Evolutionary conservation across 2,113 vertebrate species (phyloP).

Genomic region (Anoura caudifer): DNA sequence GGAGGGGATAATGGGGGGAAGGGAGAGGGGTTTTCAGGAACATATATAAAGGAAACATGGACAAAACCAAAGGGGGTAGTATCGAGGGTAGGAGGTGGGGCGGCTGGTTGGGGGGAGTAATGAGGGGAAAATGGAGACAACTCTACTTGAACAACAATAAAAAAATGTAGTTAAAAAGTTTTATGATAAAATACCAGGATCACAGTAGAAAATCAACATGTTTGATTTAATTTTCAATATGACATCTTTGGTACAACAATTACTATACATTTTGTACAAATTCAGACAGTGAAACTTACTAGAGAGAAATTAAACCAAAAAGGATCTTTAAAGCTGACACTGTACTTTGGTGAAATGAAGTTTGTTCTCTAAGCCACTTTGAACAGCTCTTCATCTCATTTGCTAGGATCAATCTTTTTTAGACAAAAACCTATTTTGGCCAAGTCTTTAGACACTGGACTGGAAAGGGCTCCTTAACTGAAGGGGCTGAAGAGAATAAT

Average conservation of each 20-base stretch:
- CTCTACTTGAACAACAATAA: too few relatives aligned
- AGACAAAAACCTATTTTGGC: constrained; percentile 29
- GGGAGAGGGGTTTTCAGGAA: too few relatives aligned
- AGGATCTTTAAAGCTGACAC: not conserved
- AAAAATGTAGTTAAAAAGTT: too few relatives aligned
- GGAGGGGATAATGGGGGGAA: too few relatives aligned
- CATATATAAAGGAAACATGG: too few relatives aligned
- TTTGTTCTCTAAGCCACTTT: constrained; percentile 21
- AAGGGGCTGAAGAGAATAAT: constrained; percentile 57
- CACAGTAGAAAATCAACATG: not conserved
- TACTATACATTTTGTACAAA: not conserved
- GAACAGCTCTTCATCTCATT: constrained; percentile 24
- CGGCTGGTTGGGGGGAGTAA: too few relatives aligned
- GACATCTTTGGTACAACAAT: not conserved
- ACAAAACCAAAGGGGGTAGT: too few relatives aligned
- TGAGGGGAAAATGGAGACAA: too few relatives aligned
- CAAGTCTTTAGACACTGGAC: not conserved
- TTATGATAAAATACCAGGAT: not conserved
- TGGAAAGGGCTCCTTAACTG: not conserved
- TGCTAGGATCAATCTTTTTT: constrained; percentile 45
- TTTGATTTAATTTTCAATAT: not conserved
- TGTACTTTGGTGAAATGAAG: constrained; percentile 31
- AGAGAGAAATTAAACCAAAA: not conserved
- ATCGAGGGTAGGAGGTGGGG: too few relatives aligned
- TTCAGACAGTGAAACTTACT: not conserved